Percentiles rank a stretch among this genome's conserved stretches.
phyloP scores from a whole-genome alignment of 2,888 invertebrate genomes.

The Cotesia congregata region DNA sequence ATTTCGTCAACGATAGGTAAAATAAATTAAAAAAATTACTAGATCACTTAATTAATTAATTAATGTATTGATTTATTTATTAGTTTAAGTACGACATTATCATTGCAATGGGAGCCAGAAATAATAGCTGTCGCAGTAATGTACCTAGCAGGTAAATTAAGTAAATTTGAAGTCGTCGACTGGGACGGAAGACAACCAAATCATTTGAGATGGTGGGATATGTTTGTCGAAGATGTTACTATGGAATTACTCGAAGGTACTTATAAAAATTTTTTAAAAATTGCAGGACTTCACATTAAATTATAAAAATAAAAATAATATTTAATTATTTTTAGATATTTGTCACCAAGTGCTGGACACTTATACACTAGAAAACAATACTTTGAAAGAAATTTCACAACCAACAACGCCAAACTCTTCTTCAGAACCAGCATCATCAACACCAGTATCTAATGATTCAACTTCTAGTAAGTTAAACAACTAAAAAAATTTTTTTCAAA shows the following conservation, averaged over 20 bases:
- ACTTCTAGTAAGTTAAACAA: background rate
- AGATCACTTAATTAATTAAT: background rate
- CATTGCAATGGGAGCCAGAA: constrained; percentile 99
- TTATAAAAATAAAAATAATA: background rate
- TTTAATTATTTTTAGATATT: constrained; percentile 77
- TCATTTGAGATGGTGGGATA: constrained; percentile 96
- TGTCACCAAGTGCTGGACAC: constrained; percentile 96
- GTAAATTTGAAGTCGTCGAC: constrained; percentile 94
- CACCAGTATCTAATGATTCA: constrained; percentile 69
- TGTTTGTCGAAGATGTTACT: constrained; percentile 95
- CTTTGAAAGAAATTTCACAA: constrained; percentile 59
- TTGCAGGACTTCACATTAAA: background rate
- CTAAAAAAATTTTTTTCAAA: background rate
- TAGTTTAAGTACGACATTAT: constrained; percentile 94
- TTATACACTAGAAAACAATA: constrained; percentile 82
- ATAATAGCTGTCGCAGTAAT: constrained; percentile 97
- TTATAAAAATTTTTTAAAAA: background rate
- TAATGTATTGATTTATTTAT: constrained; percentile 21
- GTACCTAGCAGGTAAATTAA: constrained; percentile 95
- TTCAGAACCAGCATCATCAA: constrained; percentile 77
- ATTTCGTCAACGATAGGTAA: constrained; percentile 97
- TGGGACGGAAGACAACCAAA: constrained; percentile 86
- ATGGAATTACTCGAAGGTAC: constrained; percentile 90
- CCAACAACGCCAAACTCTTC: background rate
- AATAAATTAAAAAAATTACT: background rate